Evolutionary conservation across 2,888 invertebrate species (phyloP).

Genomic region (Drosophila prostipennis): DNA sequence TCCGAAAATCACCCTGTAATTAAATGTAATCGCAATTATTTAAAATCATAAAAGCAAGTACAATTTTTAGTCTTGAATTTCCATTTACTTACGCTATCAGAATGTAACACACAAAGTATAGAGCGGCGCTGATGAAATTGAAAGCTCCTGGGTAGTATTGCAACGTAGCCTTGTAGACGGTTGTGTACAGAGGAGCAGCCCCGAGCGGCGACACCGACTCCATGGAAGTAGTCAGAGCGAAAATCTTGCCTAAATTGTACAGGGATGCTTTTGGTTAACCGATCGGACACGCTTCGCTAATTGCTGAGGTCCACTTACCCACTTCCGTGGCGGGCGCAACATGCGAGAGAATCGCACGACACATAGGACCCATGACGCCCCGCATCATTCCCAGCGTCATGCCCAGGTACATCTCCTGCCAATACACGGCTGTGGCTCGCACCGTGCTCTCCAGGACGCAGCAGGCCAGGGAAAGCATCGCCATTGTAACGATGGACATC

Average conservation of each 20-base stretch:
- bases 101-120: constrained; percentile 84
- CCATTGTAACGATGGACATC: constrained; percentile 81
- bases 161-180: constrained; percentile 86
- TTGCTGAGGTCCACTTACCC: constrained; percentile 76
- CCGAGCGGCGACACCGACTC: constrained; percentile 88
- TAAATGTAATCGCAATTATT: not conserved
- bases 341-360: constrained; percentile 83
- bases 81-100: constrained; percentile 85
- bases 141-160: constrained; percentile 86
- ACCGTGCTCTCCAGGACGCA: constrained; percentile 82
- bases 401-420: constrained; percentile 82
- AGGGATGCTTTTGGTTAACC: not conserved
- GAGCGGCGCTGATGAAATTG: constrained; percentile 86
- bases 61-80: no score
- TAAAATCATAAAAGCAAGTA: not conserved
- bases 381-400: constrained; percentile 80
- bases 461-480: constrained; percentile 78
- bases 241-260: constrained; percentile 86
- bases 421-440: constrained; percentile 80
- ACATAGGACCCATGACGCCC: constrained; percentile 83
- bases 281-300: not conserved
- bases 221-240: constrained; percentile 88
- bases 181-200: constrained; percentile 87
- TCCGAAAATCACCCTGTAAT: constrained; percentile 79
- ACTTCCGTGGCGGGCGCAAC: constrained; percentile 82